These are phyloP conservation scores for Wasmannia auropunctata DNA, from an alignment of 1,140 invertebrate species.

Conservation along the genomic window DNA sequence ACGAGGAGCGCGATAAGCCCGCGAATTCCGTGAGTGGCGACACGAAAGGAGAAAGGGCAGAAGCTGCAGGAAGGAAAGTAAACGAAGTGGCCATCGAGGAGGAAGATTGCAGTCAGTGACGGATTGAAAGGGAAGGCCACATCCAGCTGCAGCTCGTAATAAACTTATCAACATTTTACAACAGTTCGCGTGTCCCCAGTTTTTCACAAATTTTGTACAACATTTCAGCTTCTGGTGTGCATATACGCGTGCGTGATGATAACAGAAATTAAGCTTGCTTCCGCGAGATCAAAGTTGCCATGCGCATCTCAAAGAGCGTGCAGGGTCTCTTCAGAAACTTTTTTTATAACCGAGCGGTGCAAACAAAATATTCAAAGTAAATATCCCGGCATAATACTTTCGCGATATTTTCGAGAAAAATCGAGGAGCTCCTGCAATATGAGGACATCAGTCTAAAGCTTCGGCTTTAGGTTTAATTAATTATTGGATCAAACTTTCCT, in stretches of 20 bases:
- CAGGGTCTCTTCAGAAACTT: background rate
- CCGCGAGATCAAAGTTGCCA: background rate
- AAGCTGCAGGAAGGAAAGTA: background rate
- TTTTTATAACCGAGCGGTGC: background rate
- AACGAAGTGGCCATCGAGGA: background rate
- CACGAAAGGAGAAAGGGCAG: constrained; percentile 21
- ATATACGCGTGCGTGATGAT: background rate
- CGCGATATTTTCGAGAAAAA: background rate
- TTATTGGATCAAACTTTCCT: background rate
- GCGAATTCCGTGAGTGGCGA: constrained; percentile 57
- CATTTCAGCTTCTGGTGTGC: background rate
- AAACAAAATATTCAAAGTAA: background rate
- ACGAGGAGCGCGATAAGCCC: constrained; percentile 72
- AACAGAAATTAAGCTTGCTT: background rate
- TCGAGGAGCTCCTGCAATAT: background rate
- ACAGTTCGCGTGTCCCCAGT: background rate
- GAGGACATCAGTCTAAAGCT: background rate
- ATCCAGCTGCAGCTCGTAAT: background rate
- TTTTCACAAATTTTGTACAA: background rate
- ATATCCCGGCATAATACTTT: background rate
- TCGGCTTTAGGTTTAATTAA: background rate
- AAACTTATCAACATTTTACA: constrained; percentile 2
- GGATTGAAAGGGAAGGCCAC: background rate
- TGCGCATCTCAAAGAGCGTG: background rate
- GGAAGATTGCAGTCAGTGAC: background rate